Base-by-base conservation (phyloP, 2,888 invertebrate genomes). In the Leptinotarsa haldemani region DNA sequence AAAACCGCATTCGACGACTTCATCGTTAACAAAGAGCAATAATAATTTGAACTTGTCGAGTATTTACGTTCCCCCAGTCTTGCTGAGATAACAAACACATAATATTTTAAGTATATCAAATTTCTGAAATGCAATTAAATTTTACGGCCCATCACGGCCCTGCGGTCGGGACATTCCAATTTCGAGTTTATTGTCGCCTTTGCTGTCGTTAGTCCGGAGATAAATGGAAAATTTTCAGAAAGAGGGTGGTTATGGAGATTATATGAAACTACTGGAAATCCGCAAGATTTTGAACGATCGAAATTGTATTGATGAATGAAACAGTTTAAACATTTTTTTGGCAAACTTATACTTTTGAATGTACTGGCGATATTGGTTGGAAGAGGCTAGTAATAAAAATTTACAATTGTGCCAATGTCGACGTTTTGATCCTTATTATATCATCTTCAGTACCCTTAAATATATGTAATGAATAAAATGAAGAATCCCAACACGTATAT, bases 71-170 rank as follows among this genome's bases (percentile, higher is more conserved):
- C 69, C 64, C 56, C 40, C 61, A 66, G 48, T 50, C 65, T 70
- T 66, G 56, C 52, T 48, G 22, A 63, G 66, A 70, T 65, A 70
- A 66, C 61, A 61, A 61, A 61, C 65, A 66, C 66, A 73, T 73
- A 70, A 73, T 70, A 73, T 66, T 70, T 70, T 67, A 53, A 67
- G 67, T 74, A 74, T 70, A 74, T 74, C 67, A 74, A 74, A 74
- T 70, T 70, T 66, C 74, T 30, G 66, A 52, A 64, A 70, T 56
- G 70, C 70, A 70, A 74, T 74, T 67, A 74, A 70, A 67, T 61
- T 74, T 70, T 70, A 70, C 70, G 63, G 63, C 61, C 61, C 25
- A 61, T 25, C 61, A 30, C n/a, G 61, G 25, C 61, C 61, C 40
- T 61, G 61, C 30, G 61, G 61, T 61, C 61, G 61, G 61, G 18